Conservation (phyloP, 2,888 invertebrate species). For the Crematogaster levior region DNA sequence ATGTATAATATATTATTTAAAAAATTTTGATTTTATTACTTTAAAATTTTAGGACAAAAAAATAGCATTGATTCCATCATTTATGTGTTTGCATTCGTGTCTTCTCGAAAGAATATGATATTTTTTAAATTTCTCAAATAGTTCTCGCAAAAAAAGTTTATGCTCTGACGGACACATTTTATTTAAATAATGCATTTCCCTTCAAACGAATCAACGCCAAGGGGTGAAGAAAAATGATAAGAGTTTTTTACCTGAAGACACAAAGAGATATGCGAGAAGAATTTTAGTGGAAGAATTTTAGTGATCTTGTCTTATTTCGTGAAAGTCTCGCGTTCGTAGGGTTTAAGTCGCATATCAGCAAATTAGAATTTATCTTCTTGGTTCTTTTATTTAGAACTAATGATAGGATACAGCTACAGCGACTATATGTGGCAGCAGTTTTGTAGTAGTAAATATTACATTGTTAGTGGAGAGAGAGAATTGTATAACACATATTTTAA, state of each 20-base stretch:
- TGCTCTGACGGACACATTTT: conserved; percentile 18
- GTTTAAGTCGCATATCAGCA: conserved; percentile 1
- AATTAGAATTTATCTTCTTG: conserved; percentile 20
- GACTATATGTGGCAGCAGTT: background rate
- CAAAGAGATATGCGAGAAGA: conserved; percentile 27
- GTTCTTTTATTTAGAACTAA: background rate
- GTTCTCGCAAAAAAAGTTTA: background rate
- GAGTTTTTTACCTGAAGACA: conserved; percentile 30
- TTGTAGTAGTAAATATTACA: background rate
- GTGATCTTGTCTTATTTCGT: conserved; percentile 28
- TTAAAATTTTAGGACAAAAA: background rate
- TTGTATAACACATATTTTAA: background rate
- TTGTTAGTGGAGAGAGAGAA: background rate
- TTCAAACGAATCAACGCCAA: conserved; percentile 41
- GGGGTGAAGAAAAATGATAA: conserved; percentile 6
- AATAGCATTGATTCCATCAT: background rate
- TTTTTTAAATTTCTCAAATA: conserved; percentile 37
- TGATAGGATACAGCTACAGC: too few relatives aligned
- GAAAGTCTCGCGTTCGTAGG: background rate
- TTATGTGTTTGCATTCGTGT: background rate
- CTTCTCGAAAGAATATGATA: background rate
- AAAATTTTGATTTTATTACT: background rate
- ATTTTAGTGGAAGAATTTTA: too few relatives aligned
- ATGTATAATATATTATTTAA: background rate
- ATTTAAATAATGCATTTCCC: conserved; percentile 39